Evolutionary conservation across 2,888 invertebrate species (phyloP), one percentile per base, ranked within the genome.

Genomic region (Caenorhabditis panamensis): DNA sequence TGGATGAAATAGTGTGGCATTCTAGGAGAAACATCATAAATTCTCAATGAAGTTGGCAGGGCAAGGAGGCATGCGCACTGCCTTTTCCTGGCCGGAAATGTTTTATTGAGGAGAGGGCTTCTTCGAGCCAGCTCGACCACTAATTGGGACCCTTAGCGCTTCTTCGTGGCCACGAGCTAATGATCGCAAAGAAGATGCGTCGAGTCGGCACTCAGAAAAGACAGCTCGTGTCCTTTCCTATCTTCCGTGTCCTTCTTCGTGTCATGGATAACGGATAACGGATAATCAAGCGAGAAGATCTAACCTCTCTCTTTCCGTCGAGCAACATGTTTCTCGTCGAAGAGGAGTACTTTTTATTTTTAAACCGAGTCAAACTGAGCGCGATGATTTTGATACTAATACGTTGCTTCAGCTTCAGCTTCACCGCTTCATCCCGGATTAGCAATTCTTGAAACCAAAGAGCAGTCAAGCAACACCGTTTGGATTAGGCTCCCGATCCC

Each of bases 101-200:
- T 75, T 75, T 75, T 75, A 75, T 75, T 66, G 75, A 61, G 66
- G 59, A 73, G 37, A 63, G 47, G 58, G 56, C 36, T 72, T 49
- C 37, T 63, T 18, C 49, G 56, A 62, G 8, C 1, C 53, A 26
- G 66, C 53, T 37, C 59, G 22, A 28, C 44, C 54, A 44, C 66
- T 75, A 75, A 75, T 75, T 75, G 75, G 75, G 53, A 75, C 75
- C 75, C 75, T 75, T 75, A 75, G 58, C 64, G 64, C 51, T 37
- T 53, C 61, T 37, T 61, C 24, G 6, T 56, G 44, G 24, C 37
- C 58, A 41, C 26, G 41, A 59, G 51, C 58, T 73, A 73, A 73
- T 73, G 73, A 73, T 61, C 18, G 56, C 26, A 54, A 5, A 54
- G 20, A 9, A 47, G 47, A 47, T 47, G 47, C 47, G 9, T 41